Base-by-base conservation (phyloP, 1,140 invertebrate species). In the Carcinoscorpius rotundicauda region DNA sequence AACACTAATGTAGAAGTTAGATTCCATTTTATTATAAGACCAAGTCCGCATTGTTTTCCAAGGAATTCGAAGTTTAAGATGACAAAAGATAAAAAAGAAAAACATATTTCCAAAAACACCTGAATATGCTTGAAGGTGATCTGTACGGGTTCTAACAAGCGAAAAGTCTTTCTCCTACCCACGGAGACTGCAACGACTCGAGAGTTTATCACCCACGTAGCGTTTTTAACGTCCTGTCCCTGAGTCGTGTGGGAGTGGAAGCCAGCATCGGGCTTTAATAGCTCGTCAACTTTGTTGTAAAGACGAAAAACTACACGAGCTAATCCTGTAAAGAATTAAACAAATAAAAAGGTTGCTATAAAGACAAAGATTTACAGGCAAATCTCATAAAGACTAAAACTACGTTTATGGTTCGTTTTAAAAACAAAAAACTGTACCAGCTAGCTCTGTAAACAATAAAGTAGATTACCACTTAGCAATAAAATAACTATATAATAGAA, bases 191-290 rank as follows among this genome's bases (percentile, higher is more conserved):
- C 64, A 58, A 97, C 90, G n/a, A 97, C 87, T 81, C 89, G 89
- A 63, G 88, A 91, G 76, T 92, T 93, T 60, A 95, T 79, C 56
- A 89, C 81, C 69, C 82, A 82, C 51, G 72, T 73, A 3, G 63
- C 60, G 55, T 74, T 64, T 64, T 65, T 69, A 64, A 64, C 60
- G 56, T 68, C 63, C 52, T 62, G 57, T 55, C 65, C 65, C 5
- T 52, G 48, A 64, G 51, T 11, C 53, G 53, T 10, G 3, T 55
- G 58, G 50, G 57, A 57, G 10, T 59, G 78, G 29, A 29, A 29
- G 29, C 9, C 58, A 5, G 64, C 29, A 6, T 60, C 52, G 48
- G 62, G 64, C 57, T 68, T 71, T 4, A 71, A 51, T 11, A 71
- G 48, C 49, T 71, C 64, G 9, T 66, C 70, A 29, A 71, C 58